A percentile compares a stretch with the other conserved stretches of the same genome.
Conservation (phyloP, 2,113 vertebrate species). For the Desmodus rotundus region DNA sequence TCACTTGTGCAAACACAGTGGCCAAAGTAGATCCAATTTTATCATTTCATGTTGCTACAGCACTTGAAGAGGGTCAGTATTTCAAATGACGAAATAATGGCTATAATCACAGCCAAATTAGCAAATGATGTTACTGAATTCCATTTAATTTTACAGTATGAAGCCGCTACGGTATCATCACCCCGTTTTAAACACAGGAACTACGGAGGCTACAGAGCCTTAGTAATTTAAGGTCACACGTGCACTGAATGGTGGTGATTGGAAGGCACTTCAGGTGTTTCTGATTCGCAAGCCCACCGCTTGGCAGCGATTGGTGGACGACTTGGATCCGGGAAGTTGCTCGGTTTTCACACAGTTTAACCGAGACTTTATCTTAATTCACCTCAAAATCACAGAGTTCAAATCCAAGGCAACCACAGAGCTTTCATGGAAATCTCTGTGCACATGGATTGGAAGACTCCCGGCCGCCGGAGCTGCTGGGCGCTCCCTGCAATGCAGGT, state of each 20-base stretch:
- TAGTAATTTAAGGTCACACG: background rate
- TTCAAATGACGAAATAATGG: background rate
- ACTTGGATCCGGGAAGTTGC: background rate
- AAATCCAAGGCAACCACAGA: background rate
- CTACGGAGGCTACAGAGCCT: background rate
- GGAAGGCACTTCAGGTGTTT: background rate
- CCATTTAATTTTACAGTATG: background rate
- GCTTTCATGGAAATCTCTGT: background rate
- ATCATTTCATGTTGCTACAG: background rate
- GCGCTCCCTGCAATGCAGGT: background rate
- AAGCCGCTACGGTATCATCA: background rate
- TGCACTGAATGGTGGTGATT: background rate
- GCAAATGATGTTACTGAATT: background rate
- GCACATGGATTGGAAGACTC: background rate
- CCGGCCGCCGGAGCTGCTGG: background rate
- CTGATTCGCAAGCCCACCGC: too few species aligned
- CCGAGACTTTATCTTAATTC: background rate
- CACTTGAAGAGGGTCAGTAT: background rate
- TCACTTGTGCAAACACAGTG: background rate
- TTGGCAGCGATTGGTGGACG: rapidly evolving
- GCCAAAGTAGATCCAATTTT: background rate
- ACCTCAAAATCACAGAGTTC: background rate
- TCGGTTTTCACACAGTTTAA: background rate
- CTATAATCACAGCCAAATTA: background rate
- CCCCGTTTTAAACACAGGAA: background rate